phyloP scores from a whole-genome alignment of 2,888 invertebrate species.

The Drosophila diplacantha region DNA sequence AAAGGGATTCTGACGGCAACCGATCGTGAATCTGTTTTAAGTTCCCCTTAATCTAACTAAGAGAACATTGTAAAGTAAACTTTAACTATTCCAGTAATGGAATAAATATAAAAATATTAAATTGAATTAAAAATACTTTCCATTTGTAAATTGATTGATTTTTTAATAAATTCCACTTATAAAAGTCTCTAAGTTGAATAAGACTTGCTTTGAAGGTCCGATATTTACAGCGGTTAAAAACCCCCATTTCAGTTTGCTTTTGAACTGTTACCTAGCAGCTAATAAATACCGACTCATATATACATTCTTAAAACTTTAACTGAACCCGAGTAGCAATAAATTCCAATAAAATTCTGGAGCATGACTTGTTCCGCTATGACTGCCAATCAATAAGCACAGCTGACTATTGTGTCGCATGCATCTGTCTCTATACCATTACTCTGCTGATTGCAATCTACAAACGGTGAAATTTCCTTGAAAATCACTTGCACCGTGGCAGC shows the following conservation, averaged over 20 bases:
- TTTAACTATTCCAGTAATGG: background rate
- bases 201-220: too few relatives aligned
- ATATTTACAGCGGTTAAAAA: too few relatives aligned
- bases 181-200: too few relatives aligned
- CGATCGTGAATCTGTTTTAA: background rate
- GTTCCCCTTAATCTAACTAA: background rate
- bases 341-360: constrained; percentile 1
- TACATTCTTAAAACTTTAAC: background rate
- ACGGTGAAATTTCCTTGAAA: constrained; percentile 36
- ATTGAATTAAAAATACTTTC: background rate
- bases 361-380: constrained; percentile 2
- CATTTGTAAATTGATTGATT: background rate
- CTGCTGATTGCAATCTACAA: constrained; percentile 36
- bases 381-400: constrained; percentile 20
- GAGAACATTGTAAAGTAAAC: background rate
- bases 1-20: background rate
- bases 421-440: constrained; percentile 20
- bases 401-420: constrained; percentile 7
- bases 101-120: background rate
- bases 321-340: background rate
- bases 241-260: too few relatives aligned
- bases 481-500: constrained; percentile 23
- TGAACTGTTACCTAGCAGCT: background rate
- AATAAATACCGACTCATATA: background rate
- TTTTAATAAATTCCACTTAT: background rate